A percentile compares a stretch with the other conserved stretches of the same genome.
These are phyloP conservation scores for Philopedon plagiatum DNA, from an alignment of 2,888 invertebrate genomes.

Conservation along the genomic window DNA sequence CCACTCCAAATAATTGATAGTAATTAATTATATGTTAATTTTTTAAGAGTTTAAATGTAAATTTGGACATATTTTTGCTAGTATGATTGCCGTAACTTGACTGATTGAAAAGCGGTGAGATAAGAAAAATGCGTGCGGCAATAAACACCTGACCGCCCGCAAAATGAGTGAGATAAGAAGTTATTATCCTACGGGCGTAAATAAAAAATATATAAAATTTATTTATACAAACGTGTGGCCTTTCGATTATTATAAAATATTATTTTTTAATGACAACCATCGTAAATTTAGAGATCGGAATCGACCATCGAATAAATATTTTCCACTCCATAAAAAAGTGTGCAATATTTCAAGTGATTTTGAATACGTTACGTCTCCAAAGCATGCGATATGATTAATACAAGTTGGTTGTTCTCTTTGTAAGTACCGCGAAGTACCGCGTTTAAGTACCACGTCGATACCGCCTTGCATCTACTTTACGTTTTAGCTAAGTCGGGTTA, in stretches of 20 bases:
- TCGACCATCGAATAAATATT: constrained; percentile 3
- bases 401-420: constrained; percentile 49
- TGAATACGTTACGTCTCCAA: constrained; percentile 58
- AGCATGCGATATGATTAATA: constrained; percentile 70
- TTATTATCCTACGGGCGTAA: too few species aligned
- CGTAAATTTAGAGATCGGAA: neutral
- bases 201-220: too few species aligned
- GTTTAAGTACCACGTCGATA: constrained; percentile 48
- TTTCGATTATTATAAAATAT: neutral
- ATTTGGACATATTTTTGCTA: too few species aligned
- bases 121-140: too few species aligned
- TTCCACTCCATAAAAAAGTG: constrained; percentile 41
- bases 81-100: too few species aligned
- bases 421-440: constrained; percentile 43
- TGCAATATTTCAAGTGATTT: constrained; percentile 54
- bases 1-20: too few species aligned
- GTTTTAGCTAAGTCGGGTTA: constrained; percentile 49
- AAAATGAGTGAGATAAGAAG: too few species aligned
- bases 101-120: too few species aligned
- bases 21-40: too few species aligned
- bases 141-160: too few species aligned
- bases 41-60: too few species aligned
- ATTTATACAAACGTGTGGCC: neutral
- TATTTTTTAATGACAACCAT: neutral
- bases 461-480: constrained; percentile 53